A percentile compares a stretch with the other conserved stretches of the same genome.
Conservation (phyloP, 2,113 vertebrate species). For the Zapornia atra region DNA sequence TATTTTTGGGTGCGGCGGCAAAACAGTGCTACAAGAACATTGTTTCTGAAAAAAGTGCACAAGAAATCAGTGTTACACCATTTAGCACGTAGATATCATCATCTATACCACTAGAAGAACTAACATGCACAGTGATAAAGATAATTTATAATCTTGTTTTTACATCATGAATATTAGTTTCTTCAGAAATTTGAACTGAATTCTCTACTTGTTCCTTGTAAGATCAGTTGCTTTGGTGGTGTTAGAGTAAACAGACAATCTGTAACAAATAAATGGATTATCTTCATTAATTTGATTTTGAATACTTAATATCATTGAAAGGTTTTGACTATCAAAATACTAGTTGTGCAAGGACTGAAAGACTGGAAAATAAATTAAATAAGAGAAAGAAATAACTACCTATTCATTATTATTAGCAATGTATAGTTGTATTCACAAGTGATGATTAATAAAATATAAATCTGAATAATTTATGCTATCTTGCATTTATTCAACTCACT, state of each 20-base stretch:
- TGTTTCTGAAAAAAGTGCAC: neutral
- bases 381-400: neutral
- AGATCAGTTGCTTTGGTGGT: neutral
- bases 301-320: neutral
- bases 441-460: neutral
- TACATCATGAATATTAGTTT: neutral
- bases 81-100: neutral
- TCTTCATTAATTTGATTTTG: neutral
- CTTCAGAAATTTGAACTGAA: neutral
- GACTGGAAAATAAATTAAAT: neutral
- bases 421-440: neutral
- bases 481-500: neutral
- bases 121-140: neutral
- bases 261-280: neutral
- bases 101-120: neutral
- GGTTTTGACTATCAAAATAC: neutral
- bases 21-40: neutral
- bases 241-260: neutral
- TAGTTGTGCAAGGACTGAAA: neutral
- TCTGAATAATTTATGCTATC: neutral
- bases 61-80: neutral
- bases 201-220: neutral
- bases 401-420: neutral
- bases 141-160: neutral
- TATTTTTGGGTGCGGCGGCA: neutral